These are phyloP conservation scores for Synanthedon andrenaeformis DNA, from an alignment of 2,888 invertebrate genomes.

Conservation along the genomic window DNA sequence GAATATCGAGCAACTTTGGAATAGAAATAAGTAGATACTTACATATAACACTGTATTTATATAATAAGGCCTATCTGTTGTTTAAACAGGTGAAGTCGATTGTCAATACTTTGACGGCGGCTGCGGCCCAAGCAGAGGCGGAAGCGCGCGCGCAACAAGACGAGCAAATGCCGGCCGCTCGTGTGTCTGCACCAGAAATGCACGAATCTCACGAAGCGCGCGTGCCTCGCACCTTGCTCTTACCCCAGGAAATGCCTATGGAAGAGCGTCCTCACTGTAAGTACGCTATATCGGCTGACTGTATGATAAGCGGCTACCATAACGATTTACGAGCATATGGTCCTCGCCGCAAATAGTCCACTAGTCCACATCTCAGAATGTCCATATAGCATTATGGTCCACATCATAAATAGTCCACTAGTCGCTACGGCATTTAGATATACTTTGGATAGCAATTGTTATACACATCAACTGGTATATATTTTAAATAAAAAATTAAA, in stretches of 20 bases:
- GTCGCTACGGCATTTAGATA: no score
- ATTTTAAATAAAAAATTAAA: no score
- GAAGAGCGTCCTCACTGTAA: constrained; percentile 83
- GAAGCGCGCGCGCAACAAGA: constrained; percentile 26
- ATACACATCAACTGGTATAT: no score
- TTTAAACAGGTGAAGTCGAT: constrained; percentile 51
- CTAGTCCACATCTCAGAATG: no score
- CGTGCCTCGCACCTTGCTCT: constrained; percentile 67
- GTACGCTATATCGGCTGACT: constrained; percentile 28
- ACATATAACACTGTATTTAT: no score
- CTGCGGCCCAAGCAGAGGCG: constrained; percentile 30
- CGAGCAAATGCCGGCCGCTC: constrained; percentile 45
- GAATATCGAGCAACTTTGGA: no score
- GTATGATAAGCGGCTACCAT: neutral
- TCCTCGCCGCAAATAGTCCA: neutral
- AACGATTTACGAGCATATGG: neutral
- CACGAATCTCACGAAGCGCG: constrained; percentile 62
- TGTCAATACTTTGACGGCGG: constrained; percentile 57
- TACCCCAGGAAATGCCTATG: constrained; percentile 70
- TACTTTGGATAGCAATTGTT: no score
- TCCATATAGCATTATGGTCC: neutral
- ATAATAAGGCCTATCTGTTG: no score
- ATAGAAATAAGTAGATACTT: no score
- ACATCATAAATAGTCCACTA: no score
- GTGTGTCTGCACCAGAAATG: constrained; percentile 47